Evolutionary conservation across 1,140 invertebrate species (phyloP).

Genomic region (Physella acuta): DNA sequence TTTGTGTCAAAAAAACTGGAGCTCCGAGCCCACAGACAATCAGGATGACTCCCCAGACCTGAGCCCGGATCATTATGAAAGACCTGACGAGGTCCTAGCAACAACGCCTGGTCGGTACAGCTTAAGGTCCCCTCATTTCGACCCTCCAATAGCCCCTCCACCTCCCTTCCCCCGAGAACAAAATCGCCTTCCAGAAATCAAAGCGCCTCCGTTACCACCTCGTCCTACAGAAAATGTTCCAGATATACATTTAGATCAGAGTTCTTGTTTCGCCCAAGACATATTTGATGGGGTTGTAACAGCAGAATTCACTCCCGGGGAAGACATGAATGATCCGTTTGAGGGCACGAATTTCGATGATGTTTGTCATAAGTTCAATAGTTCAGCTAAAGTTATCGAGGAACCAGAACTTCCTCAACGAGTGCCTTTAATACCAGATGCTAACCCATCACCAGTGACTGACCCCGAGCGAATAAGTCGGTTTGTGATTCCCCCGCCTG

Average conservation of each 20-base stretch:
- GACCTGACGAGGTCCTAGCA: too few species aligned
- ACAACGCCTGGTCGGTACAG: too few species aligned
- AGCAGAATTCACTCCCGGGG: neutral
- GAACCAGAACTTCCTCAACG: neutral
- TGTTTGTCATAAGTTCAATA: constrained; percentile 19
- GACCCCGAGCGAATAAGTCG: constrained; percentile 13
- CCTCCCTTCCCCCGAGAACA: constrained; percentile 17
- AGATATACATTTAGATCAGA: too few species aligned
- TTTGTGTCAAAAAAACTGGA: constrained; percentile 4
- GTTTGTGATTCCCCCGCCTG: constrained; percentile 17
- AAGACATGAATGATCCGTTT: constrained; percentile 10
- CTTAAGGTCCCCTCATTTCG: neutral
- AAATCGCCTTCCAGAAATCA: constrained; percentile 5
- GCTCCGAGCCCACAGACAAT: too few species aligned
- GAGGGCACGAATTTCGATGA: constrained; percentile 5
- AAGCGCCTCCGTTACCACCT: constrained; percentile 10
- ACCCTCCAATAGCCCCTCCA: constrained; percentile 12
- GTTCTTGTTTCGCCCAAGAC: neutral
- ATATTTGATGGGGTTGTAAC: constrained; percentile 9
- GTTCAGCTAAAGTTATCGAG: too few species aligned
- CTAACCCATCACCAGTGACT: neutral
- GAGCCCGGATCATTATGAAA: too few species aligned
- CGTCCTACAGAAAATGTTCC: neutral
- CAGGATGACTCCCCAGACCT: too few species aligned
- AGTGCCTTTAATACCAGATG: neutral